These are phyloP conservation scores for Deilephila elpenor DNA, from an alignment of 2,888 invertebrate genomes.

Conservation along the genomic window DNA sequence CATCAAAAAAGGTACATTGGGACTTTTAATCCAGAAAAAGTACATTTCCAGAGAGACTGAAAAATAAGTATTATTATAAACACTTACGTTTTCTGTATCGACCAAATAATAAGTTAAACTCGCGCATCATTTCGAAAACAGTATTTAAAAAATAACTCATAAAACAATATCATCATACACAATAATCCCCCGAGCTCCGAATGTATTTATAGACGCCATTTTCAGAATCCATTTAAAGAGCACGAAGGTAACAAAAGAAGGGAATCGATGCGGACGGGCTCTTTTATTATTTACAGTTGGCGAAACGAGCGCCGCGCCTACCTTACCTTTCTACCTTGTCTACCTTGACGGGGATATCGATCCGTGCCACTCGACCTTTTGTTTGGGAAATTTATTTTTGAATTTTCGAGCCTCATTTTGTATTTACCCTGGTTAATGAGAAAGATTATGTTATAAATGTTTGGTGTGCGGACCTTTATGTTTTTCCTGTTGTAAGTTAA, in stretches of 20 bases:
- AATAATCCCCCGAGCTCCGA: background rate
- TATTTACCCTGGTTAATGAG: too few species aligned
- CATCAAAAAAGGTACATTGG: too few species aligned
- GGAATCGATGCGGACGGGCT: background rate
- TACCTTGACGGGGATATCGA: background rate
- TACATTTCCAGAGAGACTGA: too few species aligned
- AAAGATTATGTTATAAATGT: too few species aligned
- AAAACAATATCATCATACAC: background rate
- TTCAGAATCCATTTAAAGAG: background rate
- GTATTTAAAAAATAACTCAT: too few species aligned
- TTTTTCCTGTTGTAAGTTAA: too few species aligned
- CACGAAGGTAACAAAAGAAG: background rate
- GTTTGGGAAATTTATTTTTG: background rate
- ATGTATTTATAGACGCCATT: background rate
- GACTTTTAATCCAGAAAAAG: too few species aligned
- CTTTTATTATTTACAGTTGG: constrained; percentile 9
- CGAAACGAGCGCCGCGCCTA: background rate
- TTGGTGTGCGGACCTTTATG: too few species aligned
- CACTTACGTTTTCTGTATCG: too few species aligned
- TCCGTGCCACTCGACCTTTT: background rate
- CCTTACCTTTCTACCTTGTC: background rate
- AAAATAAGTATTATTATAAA: too few species aligned
- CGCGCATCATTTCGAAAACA: too few species aligned
- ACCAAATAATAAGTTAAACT: too few species aligned
- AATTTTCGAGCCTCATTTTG: background rate